Conservation (phyloP, 1,140 invertebrate species). For the Nasonia vitripennis region DNA sequence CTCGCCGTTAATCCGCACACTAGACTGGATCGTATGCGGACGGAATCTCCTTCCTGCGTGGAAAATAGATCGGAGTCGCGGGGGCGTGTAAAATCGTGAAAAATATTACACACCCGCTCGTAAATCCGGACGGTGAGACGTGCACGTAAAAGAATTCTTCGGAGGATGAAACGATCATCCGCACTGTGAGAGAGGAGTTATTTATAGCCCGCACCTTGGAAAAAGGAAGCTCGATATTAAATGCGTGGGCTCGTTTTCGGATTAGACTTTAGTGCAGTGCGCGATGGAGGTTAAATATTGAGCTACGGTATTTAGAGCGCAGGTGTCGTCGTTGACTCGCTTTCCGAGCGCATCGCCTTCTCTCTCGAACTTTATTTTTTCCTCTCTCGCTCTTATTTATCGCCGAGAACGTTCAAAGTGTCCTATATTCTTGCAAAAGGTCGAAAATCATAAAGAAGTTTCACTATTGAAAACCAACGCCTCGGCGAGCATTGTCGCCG, state of each 20-base stretch:
- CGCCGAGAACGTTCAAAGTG: not conserved
- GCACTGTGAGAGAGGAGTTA: not conserved
- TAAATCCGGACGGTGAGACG: not conserved
- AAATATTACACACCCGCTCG: not conserved
- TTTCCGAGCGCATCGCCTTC: not conserved
- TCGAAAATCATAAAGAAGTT: not conserved
- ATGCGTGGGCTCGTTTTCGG: not conserved
- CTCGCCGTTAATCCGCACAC: constrained; percentile 5
- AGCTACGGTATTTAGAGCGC: not conserved
- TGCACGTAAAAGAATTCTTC: not conserved
- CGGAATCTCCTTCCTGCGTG: constrained; percentile 12
- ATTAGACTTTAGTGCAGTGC: not conserved
- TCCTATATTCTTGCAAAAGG: not conserved
- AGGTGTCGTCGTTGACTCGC: not conserved
- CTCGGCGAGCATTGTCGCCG: not conserved
- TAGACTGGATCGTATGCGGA: no score
- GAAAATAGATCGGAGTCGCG: constrained; percentile 17
- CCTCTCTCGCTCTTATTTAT: not conserved
- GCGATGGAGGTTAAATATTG: not conserved
- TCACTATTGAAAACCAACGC: not conserved
- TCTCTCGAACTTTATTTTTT: not conserved
- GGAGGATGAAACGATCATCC: not conserved
- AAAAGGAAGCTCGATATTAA: not conserved
- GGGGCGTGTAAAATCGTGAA: not conserved
- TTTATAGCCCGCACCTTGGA: not conserved